Base-by-base conservation (phyloP, 2,888 invertebrate species). In the Drosophila ustulata region DNA sequence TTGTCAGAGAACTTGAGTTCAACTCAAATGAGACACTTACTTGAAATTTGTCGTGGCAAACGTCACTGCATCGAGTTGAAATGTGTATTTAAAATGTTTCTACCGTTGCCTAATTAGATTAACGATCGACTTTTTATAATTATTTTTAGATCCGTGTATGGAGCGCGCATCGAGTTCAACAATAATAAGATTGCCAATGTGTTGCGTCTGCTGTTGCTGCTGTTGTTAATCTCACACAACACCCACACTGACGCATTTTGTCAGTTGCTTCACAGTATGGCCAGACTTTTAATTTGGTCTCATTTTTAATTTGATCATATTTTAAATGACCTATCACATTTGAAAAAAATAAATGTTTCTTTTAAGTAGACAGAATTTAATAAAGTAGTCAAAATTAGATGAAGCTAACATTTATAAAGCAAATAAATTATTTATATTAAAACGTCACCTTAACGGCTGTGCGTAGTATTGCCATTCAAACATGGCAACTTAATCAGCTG, bases 141-240 rank as follows among this genome's bases (percentile, higher is more conserved):
- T 87, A 83, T 81, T 83, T 82, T 64, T 81, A 81, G 71, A 58
- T 41, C 11, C 23, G 30, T 53, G 39, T 7, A 30, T 43, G 37
- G 37, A 23, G 11, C 34, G 41, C 50, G 37, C 45, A 52, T 45
- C 37, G 55, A 49, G 37, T 37, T 37, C 41, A 52, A 53, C 37
- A 41, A 25, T 8, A n/a, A 55, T 30, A 30, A 11, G 13, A 28
- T 26, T 37, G 18, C 28, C 7, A 8, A 39, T 47, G 18, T 18
- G 32, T 26, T 34, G 51, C 9, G 37, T 3, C 39, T 18, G 18
- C 18, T 18, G 18, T 7, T 52, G 26, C 28, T 51, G 43, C 51
- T 55, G 49, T 58, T 58, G 26, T 63, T 61, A 45, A 63, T 52
- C 58, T 39, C 34, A 45, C 13, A 47, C n/a, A 39, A 7, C 23